phyloP scores from a whole-genome alignment of 1,140 invertebrate genomes.

The Temnothorax longispinosus region DNA sequence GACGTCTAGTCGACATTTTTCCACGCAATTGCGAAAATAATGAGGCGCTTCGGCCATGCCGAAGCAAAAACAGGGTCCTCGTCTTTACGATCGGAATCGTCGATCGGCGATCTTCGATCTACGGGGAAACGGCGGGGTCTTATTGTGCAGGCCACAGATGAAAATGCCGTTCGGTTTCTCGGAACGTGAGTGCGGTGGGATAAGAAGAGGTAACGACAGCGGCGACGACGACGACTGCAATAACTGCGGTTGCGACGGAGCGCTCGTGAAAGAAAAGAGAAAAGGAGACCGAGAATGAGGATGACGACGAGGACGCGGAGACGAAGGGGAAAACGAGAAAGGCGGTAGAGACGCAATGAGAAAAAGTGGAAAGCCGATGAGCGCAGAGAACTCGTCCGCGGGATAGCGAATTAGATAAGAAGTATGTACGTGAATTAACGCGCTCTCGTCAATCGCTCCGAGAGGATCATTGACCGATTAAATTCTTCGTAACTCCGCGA shows the following conservation, averaged over 20 bases:
- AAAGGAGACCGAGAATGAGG: constrained; percentile 23
- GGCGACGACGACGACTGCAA: constrained; percentile 1
- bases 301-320: constrained; percentile 27
- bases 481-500: constrained; percentile 8
- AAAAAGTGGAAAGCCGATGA: constrained; percentile 51
- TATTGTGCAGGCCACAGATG: constrained; percentile 67
- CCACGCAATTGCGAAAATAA: constrained; percentile 39
- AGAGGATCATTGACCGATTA: constrained; percentile 56
- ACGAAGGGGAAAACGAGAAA: not conserved
- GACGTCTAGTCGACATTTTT: constrained; percentile 38
- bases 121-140: constrained; percentile 41
- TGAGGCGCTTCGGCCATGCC: not conserved
- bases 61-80: not conserved
- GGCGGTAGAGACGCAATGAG: not conserved
- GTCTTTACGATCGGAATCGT: constrained; percentile 45
- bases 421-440: constrained; percentile 74
- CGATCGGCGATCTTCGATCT: constrained; percentile 49
- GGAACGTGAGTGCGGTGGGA: constrained; percentile 70
- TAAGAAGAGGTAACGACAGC: constrained; percentile 59
- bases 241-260: constrained; percentile 33
- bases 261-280: constrained; percentile 14
- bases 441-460: constrained; percentile 70
- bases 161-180: constrained; percentile 72
- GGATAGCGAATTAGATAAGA: constrained; percentile 62
- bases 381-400: constrained; percentile 35